Evolutionary conservation across 2,888 invertebrate genomes (phyloP).

Genomic region (Microplitis manilae): DNA sequence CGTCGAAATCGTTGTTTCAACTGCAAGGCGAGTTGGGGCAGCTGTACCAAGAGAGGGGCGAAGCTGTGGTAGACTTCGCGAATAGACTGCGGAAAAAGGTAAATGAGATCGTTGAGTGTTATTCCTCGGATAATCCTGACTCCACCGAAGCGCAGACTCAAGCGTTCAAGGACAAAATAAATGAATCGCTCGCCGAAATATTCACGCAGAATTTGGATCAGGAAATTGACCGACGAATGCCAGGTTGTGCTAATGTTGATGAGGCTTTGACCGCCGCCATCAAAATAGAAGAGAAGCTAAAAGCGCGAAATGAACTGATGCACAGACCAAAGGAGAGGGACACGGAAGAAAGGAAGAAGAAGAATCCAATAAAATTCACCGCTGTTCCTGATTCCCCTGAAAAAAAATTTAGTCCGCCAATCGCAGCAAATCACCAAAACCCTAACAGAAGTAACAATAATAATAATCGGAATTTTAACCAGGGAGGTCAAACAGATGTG

Average conservation of each 20-base stretch:
- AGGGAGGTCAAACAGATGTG: neutral
- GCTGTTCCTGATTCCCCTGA: neutral
- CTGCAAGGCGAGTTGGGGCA: conserved; percentile 18
- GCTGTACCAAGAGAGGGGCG: conserved; percentile 18
- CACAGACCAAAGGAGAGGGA: neutral
- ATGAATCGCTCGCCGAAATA: neutral
- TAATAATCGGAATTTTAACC: neutral
- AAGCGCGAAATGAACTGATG: conserved; percentile 1
- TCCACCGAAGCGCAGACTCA: neutral
- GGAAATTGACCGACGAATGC: conserved; percentile 24
- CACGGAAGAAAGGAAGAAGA: neutral
- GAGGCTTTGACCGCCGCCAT: conserved; percentile 7
- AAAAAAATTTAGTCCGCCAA: no score
- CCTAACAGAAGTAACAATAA: neutral
- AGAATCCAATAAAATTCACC: neutral
- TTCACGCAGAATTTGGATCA: neutral
- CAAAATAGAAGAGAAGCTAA: conserved; percentile 8
- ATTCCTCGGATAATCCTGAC: neutral
- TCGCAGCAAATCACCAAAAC: neutral
- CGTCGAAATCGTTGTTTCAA: conserved; percentile 7
- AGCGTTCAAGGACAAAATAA: neutral
- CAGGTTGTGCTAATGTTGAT: neutral
- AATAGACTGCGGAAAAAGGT: conserved; percentile 13
- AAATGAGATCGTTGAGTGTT: conserved; percentile 14
- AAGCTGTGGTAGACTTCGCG: conserved; percentile 9